These are phyloP conservation scores for Ageneiosus marmoratus DNA, from an alignment of 2,113 vertebrate genomes.

Conservation along the genomic window DNA sequence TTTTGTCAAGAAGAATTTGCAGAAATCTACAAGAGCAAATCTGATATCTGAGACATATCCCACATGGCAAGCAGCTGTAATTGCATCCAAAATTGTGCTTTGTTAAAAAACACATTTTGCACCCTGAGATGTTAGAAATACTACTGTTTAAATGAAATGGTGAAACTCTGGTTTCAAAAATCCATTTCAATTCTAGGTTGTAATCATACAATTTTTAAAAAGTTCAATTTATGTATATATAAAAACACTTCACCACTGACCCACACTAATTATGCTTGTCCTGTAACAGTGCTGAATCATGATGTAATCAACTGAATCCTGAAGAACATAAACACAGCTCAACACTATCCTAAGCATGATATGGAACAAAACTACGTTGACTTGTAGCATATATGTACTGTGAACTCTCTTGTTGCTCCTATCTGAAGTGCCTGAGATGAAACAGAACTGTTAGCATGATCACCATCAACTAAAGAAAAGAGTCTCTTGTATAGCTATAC, in stretches of 20 bases:
- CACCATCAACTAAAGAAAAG: not conserved
- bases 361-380: not conserved
- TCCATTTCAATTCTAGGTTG: not conserved
- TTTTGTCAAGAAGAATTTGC: not conserved
- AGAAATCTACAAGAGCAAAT: no score
- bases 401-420: not conserved
- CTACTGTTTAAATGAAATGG: no score
- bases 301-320: not conserved
- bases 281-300: not conserved
- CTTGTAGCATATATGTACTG: not conserved
- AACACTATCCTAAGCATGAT: not conserved
- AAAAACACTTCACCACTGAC: not conserved
- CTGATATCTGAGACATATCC: not conserved
- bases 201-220: not conserved
- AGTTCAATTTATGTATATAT: not conserved
- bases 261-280: not conserved
- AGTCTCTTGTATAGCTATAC: not conserved
- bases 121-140: no score
- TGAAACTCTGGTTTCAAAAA: not conserved
- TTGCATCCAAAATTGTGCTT: not conserved
- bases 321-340: not conserved
- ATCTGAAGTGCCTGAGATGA: not conserved
- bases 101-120: not conserved
- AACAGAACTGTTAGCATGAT: not conserved
- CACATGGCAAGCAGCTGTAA: not conserved